phyloP scores from a whole-genome alignment of 2,797 vertebrate species.

The Leptoclinus maculatus region DNA sequence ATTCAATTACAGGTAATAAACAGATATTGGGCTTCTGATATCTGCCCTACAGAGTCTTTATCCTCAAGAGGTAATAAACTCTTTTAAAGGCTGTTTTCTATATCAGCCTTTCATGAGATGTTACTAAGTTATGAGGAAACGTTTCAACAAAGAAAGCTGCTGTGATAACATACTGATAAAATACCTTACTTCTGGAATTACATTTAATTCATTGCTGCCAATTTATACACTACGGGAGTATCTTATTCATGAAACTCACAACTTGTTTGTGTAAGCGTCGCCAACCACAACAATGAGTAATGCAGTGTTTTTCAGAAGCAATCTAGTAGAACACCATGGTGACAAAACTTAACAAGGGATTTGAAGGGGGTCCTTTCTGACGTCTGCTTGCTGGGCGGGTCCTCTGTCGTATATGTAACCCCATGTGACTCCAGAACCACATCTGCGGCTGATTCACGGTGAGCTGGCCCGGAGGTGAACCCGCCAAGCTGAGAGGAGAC shows the following conservation, averaged over 20 bases:
- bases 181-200: not conserved
- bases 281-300: constrained; percentile 28
- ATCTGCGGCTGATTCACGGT: constrained; percentile 76
- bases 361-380: constrained; percentile 42
- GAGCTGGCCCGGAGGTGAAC: constrained; percentile 71
- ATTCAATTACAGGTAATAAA: constrained; percentile 3
- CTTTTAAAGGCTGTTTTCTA: not conserved
- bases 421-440: constrained; percentile 52
- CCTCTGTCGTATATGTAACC: constrained; percentile 11
- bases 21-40: not conserved
- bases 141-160: not conserved
- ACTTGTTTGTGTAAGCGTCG: constrained; percentile 8
- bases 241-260: not conserved
- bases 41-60: not conserved
- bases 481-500: constrained; percentile 7
- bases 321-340: constrained; percentile 40
- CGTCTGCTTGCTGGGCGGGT: constrained; percentile 56
- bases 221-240: not conserved
- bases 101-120: not conserved
- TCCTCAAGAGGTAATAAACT: not conserved
- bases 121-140: not conserved
- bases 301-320: not conserved
- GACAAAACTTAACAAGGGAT: constrained; percentile 44
- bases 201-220: constrained; percentile 3
- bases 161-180: constrained; percentile 25